Percentiles rank a stretch among this genome's conserved stretches.
Conservation (phyloP, 2,888 invertebrate genomes). For the Latrodectus hesperus region DNA sequence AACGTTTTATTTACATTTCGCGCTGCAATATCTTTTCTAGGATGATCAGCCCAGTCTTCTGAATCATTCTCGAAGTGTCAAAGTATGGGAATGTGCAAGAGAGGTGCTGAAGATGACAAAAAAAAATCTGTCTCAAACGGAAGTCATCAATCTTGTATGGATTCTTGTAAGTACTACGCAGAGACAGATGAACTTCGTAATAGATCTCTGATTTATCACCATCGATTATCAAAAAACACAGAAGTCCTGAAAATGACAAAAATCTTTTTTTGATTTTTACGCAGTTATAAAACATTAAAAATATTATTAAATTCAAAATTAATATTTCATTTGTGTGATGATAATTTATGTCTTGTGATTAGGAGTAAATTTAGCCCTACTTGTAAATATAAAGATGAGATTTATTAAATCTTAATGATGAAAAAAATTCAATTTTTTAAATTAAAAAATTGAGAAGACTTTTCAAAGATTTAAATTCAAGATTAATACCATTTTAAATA, state of each 20-base stretch:
- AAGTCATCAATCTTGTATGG: conserved; percentile 55
- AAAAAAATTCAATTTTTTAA: no score
- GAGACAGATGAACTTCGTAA: conserved; percentile 44
- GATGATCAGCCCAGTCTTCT: conserved; percentile 6
- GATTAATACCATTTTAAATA: no score
- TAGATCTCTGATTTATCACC: conserved; percentile 58
- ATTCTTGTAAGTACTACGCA: conserved; percentile 25
- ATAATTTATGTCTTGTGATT: no score
- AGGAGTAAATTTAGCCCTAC: no score
- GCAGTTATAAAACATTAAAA: background rate
- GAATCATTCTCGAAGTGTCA: conserved; percentile 48
- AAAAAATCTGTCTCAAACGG: background rate
- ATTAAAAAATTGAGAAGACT: no score
- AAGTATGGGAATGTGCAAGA: background rate
- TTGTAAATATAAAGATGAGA: no score
- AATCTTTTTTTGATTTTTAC: background rate
- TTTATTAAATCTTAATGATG: no score
- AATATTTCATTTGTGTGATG: no score
- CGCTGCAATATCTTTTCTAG: conserved; percentile 40
- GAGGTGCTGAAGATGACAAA: conserved; percentile 3
- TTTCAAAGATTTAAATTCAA: no score
- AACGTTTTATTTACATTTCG: conserved; percentile 59
- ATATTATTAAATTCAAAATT: background rate
- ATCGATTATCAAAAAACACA: conserved; percentile 42
- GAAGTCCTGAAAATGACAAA: background rate